Percentiles rank a stretch among this genome's conserved stretches.
phyloP scores from a whole-genome alignment of 2,797 vertebrate species.

The Chelmon rostratus region DNA sequence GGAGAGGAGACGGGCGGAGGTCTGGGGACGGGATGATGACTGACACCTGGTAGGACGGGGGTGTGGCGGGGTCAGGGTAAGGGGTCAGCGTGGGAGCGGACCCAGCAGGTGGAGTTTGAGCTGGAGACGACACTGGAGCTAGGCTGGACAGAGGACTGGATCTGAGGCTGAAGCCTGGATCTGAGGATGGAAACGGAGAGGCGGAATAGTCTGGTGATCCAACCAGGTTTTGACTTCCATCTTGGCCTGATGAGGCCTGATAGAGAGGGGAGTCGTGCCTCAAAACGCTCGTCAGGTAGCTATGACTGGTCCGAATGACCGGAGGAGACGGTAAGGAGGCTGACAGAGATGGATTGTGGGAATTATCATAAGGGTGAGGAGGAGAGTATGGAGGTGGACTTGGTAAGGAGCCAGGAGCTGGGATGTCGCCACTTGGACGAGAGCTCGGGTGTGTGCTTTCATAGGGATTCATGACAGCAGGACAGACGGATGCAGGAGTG shows the following conservation, averaged over 20 bases:
- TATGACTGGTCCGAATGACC: constrained; percentile 14
- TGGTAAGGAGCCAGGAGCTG: not conserved
- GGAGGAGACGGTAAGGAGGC: not conserved
- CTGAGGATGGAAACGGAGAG: not conserved
- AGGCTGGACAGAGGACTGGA: not conserved
- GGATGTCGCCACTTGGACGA: accelerated
- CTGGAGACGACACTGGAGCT: not conserved
- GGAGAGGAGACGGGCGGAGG: constrained; percentile 19
- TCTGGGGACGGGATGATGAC: constrained; percentile 47
- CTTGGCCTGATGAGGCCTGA: not conserved
- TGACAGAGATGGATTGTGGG: not conserved
- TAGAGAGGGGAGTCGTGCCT: accelerated
- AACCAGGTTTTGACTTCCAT: not conserved
- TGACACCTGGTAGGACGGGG: constrained; percentile 32
- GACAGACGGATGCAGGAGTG: not conserved
- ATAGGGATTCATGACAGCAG: constrained; percentile 64
- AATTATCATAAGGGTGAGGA: not conserved
- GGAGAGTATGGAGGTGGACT: not conserved
- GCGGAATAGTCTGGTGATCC: accelerated
- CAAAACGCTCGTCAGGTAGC: not conserved
- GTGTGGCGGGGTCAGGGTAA: not conserved
- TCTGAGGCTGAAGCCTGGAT: not conserved
- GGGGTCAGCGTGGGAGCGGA: constrained; percentile 5
- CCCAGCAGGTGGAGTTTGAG: not conserved
- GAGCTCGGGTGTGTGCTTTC: not conserved